These are phyloP conservation scores for Harpagus bidentatus DNA, from an alignment of 2,113 vertebrate genomes.

Conservation along the genomic window DNA sequence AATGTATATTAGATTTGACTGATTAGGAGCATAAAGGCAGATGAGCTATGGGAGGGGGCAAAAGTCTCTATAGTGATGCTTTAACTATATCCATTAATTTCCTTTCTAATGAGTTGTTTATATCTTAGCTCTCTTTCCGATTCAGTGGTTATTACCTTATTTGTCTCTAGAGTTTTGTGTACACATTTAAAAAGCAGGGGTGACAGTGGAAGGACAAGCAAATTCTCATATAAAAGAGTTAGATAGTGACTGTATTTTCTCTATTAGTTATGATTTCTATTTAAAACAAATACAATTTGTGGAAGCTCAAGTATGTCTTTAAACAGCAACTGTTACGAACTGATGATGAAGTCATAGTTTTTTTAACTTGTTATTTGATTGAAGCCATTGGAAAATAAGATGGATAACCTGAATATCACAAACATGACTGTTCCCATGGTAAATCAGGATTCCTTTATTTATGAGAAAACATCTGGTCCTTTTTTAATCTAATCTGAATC, in stretches of 20 bases:
- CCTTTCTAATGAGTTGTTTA: background rate
- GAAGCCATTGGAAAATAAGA: background rate
- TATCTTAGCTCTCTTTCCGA: background rate
- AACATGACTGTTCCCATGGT: background rate
- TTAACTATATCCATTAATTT: background rate
- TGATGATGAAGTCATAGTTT: background rate
- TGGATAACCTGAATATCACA: background rate
- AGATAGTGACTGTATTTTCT: background rate
- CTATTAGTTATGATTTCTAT: background rate
- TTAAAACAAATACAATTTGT: background rate
- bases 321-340: background rate
- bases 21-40: background rate
- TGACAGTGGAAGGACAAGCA: background rate
- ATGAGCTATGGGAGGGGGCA: background rate
- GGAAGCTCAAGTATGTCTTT: background rate
- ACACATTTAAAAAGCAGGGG: background rate
- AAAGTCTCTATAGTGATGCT: background rate
- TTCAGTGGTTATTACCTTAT: background rate
- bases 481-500: background rate
- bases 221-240: background rate
- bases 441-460: background rate
- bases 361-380: background rate
- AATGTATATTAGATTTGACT: background rate
- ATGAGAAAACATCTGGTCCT: background rate
- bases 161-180: background rate